phyloP scores from a whole-genome alignment of 1,140 invertebrate genomes.

The Drosophila suzukii region DNA sequence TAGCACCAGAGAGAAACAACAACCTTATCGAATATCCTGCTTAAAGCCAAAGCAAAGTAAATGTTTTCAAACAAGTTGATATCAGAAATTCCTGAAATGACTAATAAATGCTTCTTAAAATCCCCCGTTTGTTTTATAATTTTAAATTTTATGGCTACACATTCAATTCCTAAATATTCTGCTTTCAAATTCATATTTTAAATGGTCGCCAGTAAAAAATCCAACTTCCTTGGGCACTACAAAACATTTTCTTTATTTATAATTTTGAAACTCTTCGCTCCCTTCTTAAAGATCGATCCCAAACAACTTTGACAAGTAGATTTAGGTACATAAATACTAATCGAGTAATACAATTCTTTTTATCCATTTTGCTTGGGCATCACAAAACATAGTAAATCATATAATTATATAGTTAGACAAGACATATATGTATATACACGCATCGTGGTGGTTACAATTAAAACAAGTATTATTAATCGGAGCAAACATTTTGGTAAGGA shows the following conservation, averaged over 20 bases:
- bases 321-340: slow-evolving; percentile 72
- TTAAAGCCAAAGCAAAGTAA: no score
- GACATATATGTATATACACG: slow-evolving; percentile 43
- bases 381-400: slow-evolving; percentile 55
- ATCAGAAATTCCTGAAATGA: no score
- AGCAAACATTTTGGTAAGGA: slow-evolving; percentile 47
- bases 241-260: slow-evolving; percentile 67
- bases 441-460: slow-evolving; percentile 29
- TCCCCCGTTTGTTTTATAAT: no score
- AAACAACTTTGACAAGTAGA: slow-evolving; percentile 41
- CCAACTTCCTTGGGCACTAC: slow-evolving; percentile 60
- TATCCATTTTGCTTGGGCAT: slow-evolving; percentile 47
- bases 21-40: no score
- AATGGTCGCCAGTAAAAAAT: not conserved
- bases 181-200: no score
- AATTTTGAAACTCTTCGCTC: slow-evolving; percentile 44
- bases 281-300: slow-evolving; percentile 50
- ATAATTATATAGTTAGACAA: slow-evolving; percentile 31
- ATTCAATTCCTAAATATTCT: no score
- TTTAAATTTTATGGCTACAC: no score
- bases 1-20: no score
- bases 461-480: slow-evolving; percentile 35
- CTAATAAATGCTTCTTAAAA: no score
- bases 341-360: slow-evolving; percentile 66
- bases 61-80: no score